phyloP scores from a whole-genome alignment of 2,113 vertebrate species.

The Pterophyllum scalare region DNA sequence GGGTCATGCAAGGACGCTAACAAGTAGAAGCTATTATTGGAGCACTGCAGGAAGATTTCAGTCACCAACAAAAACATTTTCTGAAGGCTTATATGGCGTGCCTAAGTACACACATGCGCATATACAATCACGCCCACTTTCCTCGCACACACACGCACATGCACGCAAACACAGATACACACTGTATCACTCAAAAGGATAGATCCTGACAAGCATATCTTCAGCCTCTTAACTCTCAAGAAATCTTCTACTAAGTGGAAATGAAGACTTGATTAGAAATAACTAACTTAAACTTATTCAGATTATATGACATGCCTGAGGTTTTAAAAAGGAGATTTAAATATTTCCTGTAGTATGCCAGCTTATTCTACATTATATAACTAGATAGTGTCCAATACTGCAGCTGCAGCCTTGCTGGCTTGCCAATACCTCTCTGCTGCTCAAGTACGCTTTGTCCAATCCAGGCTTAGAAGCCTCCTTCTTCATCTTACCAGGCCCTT shows the following conservation, averaged over 20 bases:
- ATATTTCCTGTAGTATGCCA: conserved; percentile 3
- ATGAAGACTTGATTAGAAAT: conserved; percentile 66
- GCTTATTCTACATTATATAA: conserved; percentile 30
- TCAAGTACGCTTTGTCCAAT: conserved; percentile 26
- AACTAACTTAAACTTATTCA: conserved; percentile 45
- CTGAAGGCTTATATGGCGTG: conserved; percentile 48
- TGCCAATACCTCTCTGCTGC: conserved; percentile 14
- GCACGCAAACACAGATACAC: conserved; percentile 1
- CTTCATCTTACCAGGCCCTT: conserved; percentile 7
- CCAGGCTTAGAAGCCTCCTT: neutral
- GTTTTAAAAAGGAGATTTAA: conserved; percentile 31
- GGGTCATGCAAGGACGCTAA: conserved; percentile 31
- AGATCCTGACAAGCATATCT: conserved; percentile 70
- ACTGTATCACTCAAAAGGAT: conserved; percentile 66
- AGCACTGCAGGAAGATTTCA: conserved; percentile 34
- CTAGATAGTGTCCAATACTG: neutral
- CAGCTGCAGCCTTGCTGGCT: neutral
- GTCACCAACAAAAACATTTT: conserved; percentile 40
- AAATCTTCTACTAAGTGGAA: conserved; percentile 65
- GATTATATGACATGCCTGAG: conserved; percentile 46
- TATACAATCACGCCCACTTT: conserved; percentile 35
- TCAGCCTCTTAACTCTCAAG: conserved; percentile 55
- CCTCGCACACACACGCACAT: conserved; percentile 1
- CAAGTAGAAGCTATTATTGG: conserved; percentile 35
- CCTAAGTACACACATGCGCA: conserved; percentile 27